Evolutionary conservation across 1,140 invertebrate genomes (phyloP), one percentile per base, ranked within the genome.

Genomic region (Halesus radiatus): DNA sequence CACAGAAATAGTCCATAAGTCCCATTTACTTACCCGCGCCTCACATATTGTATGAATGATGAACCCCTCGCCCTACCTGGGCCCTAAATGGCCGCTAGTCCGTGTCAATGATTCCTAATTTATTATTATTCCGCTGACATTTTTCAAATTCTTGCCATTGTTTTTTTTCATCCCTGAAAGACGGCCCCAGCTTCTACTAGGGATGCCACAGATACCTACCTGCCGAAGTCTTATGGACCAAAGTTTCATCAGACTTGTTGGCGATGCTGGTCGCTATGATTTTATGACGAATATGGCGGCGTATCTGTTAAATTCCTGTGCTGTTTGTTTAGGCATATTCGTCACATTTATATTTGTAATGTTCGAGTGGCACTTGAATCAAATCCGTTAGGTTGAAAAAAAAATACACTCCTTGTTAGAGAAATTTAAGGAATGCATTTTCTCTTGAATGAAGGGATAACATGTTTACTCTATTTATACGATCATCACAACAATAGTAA

Each of bases 81-180:
- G 52, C 26, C 68, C 52, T 54, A 74, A 53, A 56, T 29, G 70
- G 10, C 70, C 70, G 70, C 52, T 72, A 22, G 52, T 58, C 74
- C 78, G 45, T 80, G 78, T 82, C 81, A 82, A 82, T 82, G 81
- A 82, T 79, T 82, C 66, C 29, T 82, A 79, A 82, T 82, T 82
- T 82, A 82, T 82, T 82, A 82, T 82, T 74, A 54, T 74, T 74
- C 70, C 22, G 70, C 70, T 74, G 70, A 74, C 70, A 56, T 74
- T 29, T 74, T 73, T 26, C 29, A 37, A 20, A 81, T 81, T 81
- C 78, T 68, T 81, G 22, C 45, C 56, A 62, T 62, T 76, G 53
- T 76, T 62, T 58, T 23, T 74, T 76, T 60, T 45, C 18, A 22
- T n/a, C 29, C 37, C 54, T n/a, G 22, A 56, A n/a, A 72, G 2